These are phyloP conservation scores for Lycaena phlaeas DNA, from an alignment of 2,888 invertebrate species.

Conservation along the genomic window DNA sequence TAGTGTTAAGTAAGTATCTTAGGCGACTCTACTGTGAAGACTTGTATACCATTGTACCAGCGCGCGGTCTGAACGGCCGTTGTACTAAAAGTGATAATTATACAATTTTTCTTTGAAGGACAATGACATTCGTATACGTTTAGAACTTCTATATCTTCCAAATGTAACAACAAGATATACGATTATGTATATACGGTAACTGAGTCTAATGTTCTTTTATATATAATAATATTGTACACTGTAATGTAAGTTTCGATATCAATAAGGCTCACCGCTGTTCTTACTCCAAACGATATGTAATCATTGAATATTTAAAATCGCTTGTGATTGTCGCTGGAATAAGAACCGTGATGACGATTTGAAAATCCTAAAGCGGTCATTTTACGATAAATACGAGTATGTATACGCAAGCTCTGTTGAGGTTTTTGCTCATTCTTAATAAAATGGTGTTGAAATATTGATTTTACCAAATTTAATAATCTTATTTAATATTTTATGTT, in stretches of 20 bases:
- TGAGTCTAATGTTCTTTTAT: slow-evolving; percentile 65
- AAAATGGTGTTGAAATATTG: slow-evolving; percentile 74
- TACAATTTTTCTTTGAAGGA: slow-evolving; percentile 64
- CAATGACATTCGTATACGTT: slow-evolving; percentile 83
- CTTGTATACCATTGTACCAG: slow-evolving; percentile 68
- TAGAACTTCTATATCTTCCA: slow-evolving; percentile 64
- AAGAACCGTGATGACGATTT: slow-evolving; percentile 15
- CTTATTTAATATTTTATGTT: slow-evolving; percentile 88
- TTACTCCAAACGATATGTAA: background rate
- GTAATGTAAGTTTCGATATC: slow-evolving; percentile 59
- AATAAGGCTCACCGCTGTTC: slow-evolving; percentile 18
- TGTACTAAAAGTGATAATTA: slow-evolving; percentile 55
- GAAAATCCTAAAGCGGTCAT: slow-evolving; percentile 75
- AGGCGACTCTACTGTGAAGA: slow-evolving; percentile 63
- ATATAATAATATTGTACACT: slow-evolving; percentile 69
- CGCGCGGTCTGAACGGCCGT: slow-evolving; percentile 54
- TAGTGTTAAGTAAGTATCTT: slow-evolving; percentile 63
- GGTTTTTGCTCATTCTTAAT: slow-evolving; percentile 76
- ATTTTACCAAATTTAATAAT: slow-evolving; percentile 84
- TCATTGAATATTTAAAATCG: slow-evolving; percentile 22
- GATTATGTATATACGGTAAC: slow-evolving; percentile 66
- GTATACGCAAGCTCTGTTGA: slow-evolving; percentile 83
- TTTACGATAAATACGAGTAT: slow-evolving; percentile 76
- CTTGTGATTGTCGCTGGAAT: background rate
- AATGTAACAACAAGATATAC: slow-evolving; percentile 64